Percentiles rank a stretch among this genome's conserved stretches.
phyloP scores from a whole-genome alignment of 2,797 vertebrate species.

The Leptoclinus maculatus region DNA sequence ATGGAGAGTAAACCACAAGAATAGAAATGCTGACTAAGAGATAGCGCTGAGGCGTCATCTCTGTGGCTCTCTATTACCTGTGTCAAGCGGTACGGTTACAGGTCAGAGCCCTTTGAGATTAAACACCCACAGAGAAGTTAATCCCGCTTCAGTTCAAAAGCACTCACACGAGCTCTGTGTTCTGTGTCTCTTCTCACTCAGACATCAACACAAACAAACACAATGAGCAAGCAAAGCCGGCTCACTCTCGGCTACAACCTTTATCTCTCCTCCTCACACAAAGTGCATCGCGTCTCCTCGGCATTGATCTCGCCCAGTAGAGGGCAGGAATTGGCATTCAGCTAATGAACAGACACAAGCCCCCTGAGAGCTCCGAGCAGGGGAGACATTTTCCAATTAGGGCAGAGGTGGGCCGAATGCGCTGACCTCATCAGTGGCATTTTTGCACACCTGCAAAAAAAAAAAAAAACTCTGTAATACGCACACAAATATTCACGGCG shows the following conservation, averaged over 20 bases:
- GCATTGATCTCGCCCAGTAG: constrained; percentile 45
- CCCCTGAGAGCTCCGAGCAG: constrained; percentile 1
- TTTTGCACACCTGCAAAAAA: constrained; percentile 26
- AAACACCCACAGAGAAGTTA: constrained; percentile 42
- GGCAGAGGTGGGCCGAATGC: constrained; percentile 19
- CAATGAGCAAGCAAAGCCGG: constrained; percentile 39
- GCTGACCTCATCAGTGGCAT: constrained; percentile 34
- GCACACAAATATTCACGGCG: neutral
- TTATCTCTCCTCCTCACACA: constrained; percentile 42
- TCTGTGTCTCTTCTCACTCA: neutral
- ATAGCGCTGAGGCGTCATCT: neutral
- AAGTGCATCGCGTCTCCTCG: constrained; percentile 44
- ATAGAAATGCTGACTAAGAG: neutral
- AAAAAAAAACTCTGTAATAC: neutral
- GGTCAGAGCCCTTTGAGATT: constrained; percentile 38
- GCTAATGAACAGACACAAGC: constrained; percentile 45
- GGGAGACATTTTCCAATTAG: constrained; percentile 42
- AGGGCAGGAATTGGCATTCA: constrained; percentile 50
- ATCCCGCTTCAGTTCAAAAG: constrained; percentile 51
- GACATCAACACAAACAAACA: constrained; percentile 32
- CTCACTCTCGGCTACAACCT: constrained; percentile 28
- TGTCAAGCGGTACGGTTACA: constrained; percentile 38
- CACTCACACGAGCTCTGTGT: constrained; percentile 28
- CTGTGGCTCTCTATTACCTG: constrained; percentile 35
- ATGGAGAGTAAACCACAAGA: neutral